Conservation (phyloP, 1,140 invertebrate genomes). For the Solen grandis region DNA sequence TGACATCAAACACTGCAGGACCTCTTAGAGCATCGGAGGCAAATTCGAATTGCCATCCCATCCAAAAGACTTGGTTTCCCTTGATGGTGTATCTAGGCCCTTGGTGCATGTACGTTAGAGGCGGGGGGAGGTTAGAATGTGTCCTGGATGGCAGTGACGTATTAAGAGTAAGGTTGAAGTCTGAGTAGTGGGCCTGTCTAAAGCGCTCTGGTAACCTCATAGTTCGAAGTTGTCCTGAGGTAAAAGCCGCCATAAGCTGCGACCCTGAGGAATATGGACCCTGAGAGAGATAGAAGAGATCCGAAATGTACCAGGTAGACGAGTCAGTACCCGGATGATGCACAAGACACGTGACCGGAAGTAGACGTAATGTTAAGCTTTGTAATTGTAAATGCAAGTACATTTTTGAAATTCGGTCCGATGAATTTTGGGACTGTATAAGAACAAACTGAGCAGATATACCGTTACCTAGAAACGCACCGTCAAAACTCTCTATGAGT, state of each 20-base stretch:
- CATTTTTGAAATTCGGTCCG: constrained; percentile 19
- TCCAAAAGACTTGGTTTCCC: constrained; percentile 23
- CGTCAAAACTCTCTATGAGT: constrained; percentile 42
- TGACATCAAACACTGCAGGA: constrained; percentile 36
- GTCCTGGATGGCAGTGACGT: constrained; percentile 12
- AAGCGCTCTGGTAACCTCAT: constrained; percentile 23
- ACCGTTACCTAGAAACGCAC: constrained; percentile 4
- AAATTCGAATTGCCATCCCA: constrained; percentile 46
- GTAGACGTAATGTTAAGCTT: constrained; percentile 5
- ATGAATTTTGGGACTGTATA: neutral
- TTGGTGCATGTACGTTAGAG: constrained; percentile 27
- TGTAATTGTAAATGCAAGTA: constrained; percentile 8
- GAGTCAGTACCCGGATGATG: constrained; percentile 42
- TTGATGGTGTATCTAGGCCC: constrained; percentile 39
- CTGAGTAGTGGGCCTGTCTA: neutral
- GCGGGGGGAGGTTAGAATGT: constrained; percentile 33
- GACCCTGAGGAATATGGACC: constrained; percentile 23
- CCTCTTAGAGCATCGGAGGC: constrained; percentile 32
- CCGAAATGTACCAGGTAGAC: constrained; percentile 20
- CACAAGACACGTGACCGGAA: constrained; percentile 33
- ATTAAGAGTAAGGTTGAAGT: constrained; percentile 21
- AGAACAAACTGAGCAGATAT: neutral
- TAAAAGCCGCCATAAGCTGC: constrained; percentile 15
- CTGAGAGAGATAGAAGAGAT: constrained; percentile 44
- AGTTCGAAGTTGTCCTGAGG: constrained; percentile 16